Base-by-base conservation (phyloP, 2,888 invertebrate species). In the Melanargia galathea region DNA sequence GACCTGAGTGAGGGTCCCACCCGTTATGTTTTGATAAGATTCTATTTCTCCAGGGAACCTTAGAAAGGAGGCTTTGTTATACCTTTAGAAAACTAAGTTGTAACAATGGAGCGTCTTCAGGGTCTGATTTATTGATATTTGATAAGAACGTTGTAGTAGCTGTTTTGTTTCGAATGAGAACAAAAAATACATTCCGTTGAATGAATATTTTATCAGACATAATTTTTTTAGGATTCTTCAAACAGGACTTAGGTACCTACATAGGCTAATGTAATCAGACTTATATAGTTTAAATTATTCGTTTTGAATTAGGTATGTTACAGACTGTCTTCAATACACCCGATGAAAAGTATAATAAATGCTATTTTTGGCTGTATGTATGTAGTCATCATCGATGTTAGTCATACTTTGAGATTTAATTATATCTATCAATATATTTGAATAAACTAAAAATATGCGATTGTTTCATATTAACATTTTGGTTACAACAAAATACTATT, bases 21-120 rank as follows among this genome's bases (percentile, higher is more conserved):
- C 74, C 74, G 81, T 79, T 81, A 81, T 81, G 81, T 76, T 82
- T 71, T 73, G 73, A 79, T 79, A 75, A 71, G 71, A 63, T 68
- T 71, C 66, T 65, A 74, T 73, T 74, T 73, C 68, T 75, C 71
- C 70, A 71, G 64, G 60, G 62, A 60, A 65, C 26, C 22, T 13
- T 11, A 6, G 55, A 22, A 58, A 18, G 61, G 51, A 59, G 60
- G 16, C 58, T 64, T 45, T 59, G 55, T 62, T 59, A 48, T 63
- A 64, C 54, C 46, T 45, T 54, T 54, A 22, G 58, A 59, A 58
- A 59, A 55, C 58, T 64, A 40, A 38, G 22, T 51, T 35, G 24
- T 56, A 63, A 66, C 65, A 62, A 64, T 61, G 55, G 58, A 61
- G 16, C 18, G 40, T 49, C 35, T 62, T 60, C 54, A 40, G 48